Evolutionary conservation across 2,888 invertebrate species (phyloP), one percentile per base, ranked within the genome.

Genomic region (Ectemnius cavifrons): DNA sequence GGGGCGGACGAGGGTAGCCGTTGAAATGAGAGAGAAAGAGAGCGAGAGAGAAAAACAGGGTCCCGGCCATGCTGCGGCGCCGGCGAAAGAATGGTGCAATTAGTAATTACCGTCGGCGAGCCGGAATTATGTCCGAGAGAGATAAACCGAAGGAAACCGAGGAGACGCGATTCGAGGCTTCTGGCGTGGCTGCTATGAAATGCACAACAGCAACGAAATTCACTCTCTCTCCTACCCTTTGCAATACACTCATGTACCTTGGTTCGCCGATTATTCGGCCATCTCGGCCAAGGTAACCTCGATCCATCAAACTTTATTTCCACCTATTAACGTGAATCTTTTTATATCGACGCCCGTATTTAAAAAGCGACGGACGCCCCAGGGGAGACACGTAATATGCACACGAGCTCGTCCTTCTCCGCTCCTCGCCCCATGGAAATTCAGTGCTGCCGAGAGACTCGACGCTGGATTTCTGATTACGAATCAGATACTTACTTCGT

Each of bases 1-100:
- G 16, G 16, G 16, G 16, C 52, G 16, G 52, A 5, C 52, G 52
- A n/a, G 52, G n/a, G 52, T 16, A 52, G 52, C 8, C n/a, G 2
- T 0, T n/a, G 4, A 46, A 23, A 20, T 13, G 6, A 27, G 63
- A 20, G 27, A 64, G 60, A 66, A 45, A 61, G 45, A 58, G 27
- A 68, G 70, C 27, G 45, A 28, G 16, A 20, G 62, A 52, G 13
- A 67, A 61, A 52, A 62, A 46, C 23, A 59, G 58, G 47, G 63
- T 46, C n/a, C 63, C 8, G 2, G n/a, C 47, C 13, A 11, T 16
- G 20, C 46, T 20, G 20, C 45, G 69, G 59, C 59, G 64, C 60
- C 67, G 62, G 56, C 72, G 67, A 70, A 74, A 67, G 71, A 73
- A 57, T 69, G 75, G 68, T 63, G 71, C 78, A 78, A 78, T 79